These are phyloP conservation scores for Montipora foliosa DNA, from an alignment of 64 coral and sea anemone species.

Conservation along the genomic window DNA sequence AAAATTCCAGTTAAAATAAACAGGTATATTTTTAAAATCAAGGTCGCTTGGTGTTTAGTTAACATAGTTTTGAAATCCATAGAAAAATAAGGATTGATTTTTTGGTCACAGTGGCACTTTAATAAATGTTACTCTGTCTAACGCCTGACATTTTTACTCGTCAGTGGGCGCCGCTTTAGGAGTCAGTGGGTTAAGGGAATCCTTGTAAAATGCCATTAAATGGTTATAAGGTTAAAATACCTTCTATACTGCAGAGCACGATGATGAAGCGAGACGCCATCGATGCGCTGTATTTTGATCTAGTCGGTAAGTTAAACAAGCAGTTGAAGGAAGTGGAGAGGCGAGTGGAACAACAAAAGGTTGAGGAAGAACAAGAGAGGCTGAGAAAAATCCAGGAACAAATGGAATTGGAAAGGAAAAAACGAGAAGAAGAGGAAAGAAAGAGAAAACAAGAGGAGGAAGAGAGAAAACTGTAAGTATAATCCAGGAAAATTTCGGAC, in stretches of 20 bases:
- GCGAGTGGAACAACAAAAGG: constrained; percentile 84
- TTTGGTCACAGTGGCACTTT: no score
- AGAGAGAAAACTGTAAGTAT: constrained; percentile 82
- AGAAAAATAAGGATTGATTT: no score
- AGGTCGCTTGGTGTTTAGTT: no score
- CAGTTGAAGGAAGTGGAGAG: constrained; percentile 86
- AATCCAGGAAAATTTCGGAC: neutral
- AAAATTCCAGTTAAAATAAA: no score
- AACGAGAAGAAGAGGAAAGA: constrained; percentile 93
- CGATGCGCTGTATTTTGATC: constrained; percentile 68
- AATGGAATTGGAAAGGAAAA: constrained; percentile 95
- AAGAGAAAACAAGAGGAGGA: constrained; percentile 93
- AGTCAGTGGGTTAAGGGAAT: no score
- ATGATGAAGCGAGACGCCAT: constrained; percentile 78
- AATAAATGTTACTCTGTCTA: no score
- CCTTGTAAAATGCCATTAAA: no score
- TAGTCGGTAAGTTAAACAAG: constrained; percentile 75
- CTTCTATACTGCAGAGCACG: constrained; percentile 49
- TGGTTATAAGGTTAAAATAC: neutral
- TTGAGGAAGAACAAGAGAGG: constrained; percentile 90
- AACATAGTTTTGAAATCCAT: no score
- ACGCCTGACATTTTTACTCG: no score
- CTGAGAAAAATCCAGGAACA: constrained; percentile 96
- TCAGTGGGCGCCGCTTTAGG: no score
- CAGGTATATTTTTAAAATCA: no score